phyloP scores from a whole-genome alignment of 1,140 invertebrate species.

The Sminthurides bifidus region DNA sequence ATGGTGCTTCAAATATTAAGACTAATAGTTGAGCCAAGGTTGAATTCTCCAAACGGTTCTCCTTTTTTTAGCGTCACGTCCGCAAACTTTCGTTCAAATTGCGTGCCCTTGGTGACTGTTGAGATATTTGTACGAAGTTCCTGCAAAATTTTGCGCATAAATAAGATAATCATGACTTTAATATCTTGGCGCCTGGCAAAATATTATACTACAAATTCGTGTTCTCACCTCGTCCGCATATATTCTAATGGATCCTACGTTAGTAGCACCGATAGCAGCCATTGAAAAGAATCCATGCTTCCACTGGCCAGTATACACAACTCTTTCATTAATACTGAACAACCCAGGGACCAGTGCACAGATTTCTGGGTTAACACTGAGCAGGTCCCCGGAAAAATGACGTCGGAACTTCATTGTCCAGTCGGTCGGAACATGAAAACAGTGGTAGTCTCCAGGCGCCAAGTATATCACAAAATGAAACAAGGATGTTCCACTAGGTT shows the following conservation, averaged over 20 bases:
- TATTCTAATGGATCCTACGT: slow-evolving; percentile 91
- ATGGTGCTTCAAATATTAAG: slow-evolving; percentile 88
- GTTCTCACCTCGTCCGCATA: slow-evolving; percentile 62
- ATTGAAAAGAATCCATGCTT: slow-evolving; percentile 94
- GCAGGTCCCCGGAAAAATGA: slow-evolving; percentile 81
- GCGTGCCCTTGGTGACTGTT: slow-evolving; percentile 33
- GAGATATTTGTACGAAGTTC: slow-evolving; percentile 56
- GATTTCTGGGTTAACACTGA: slow-evolving; percentile 85
- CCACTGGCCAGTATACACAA: slow-evolving; percentile 88
- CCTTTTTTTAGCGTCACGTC: slow-evolving; percentile 53
- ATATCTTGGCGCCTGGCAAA: neutral
- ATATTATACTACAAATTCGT: neutral
- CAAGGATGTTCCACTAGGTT: slow-evolving; percentile 50
- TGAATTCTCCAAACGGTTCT: slow-evolving; percentile 88
- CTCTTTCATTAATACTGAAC: slow-evolving; percentile 91
- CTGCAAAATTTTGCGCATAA: slow-evolving; percentile 32
- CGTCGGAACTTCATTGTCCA: slow-evolving; percentile 74
- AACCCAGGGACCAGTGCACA: slow-evolving; percentile 77
- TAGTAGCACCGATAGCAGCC: slow-evolving; percentile 93
- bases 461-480: slow-evolving; percentile 94
- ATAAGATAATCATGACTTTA: neutral
- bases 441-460: slow-evolving; percentile 95
- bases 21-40: slow-evolving; percentile 95
- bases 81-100: slow-evolving; percentile 22
- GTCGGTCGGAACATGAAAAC: slow-evolving; percentile 89